These are phyloP conservation scores for Embiotoca jacksoni DNA, from an alignment of 2,113 vertebrate species.

Conservation along the genomic window DNA sequence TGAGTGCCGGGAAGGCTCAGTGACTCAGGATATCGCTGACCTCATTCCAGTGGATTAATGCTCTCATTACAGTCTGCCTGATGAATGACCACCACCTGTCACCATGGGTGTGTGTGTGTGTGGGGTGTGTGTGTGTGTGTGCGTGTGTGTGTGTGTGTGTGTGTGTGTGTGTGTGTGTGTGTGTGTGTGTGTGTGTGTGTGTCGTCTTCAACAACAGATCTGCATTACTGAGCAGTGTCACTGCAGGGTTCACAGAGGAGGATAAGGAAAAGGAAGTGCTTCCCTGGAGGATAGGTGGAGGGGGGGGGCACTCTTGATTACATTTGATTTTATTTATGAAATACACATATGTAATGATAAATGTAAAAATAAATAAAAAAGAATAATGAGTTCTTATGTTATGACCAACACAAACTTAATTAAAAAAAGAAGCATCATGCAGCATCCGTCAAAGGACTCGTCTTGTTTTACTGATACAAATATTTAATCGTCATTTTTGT, in stretches of 20 bases:
- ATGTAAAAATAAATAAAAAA: no score
- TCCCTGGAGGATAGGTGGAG: not conserved
- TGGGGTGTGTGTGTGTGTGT: not conserved
- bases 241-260: conserved; percentile 10
- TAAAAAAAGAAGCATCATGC: no score
- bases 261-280: conserved; percentile 14
- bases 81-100: conserved; percentile 68
- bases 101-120: conserved; percentile 4
- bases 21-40: conserved; percentile 64
- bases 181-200: not conserved
- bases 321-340: no score
- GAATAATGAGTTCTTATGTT: no score
- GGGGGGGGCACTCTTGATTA: no score
- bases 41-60: conserved; percentile 68
- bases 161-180: no score
- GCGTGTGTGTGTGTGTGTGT: no score
- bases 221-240: conserved; percentile 18
- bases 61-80: conserved; percentile 64
- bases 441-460: no score
- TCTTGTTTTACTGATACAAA: no score
- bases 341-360: no score
- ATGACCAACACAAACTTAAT: no score
- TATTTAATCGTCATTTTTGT: no score
- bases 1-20: conserved; percentile 20
- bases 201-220: conserved; percentile 13